Evolutionary conservation across 2,888 invertebrate genomes (phyloP), one percentile per base, ranked within the genome.

Genomic region (Miltochrista miniata): DNA sequence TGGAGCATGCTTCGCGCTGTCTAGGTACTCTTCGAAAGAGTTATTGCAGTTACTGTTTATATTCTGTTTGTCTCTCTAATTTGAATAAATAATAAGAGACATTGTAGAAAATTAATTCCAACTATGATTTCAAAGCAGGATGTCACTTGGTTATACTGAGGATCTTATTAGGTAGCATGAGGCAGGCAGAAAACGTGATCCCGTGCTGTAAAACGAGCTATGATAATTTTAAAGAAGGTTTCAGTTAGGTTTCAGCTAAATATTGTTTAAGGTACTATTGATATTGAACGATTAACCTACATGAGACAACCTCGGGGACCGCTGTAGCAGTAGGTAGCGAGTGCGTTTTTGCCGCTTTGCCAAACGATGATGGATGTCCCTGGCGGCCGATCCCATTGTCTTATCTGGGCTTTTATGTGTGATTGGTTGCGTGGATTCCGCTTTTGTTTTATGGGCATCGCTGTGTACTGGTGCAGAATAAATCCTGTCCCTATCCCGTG

Each of bases 301-400:
- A 24, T 5, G 5, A 24, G 15, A 30, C 12, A 30, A 37, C 13
- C 24, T 9, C 15, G 38, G 18, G n/a, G n/a, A n/a, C 33, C n/a
- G 31, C 12, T 11, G 11, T 14, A 29, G 7, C 13, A 3, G 34
- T 4, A 13, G 12, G 37, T 2, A 11, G 30, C 24, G 36, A 18
- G 8, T 10, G 24, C 38, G 54, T 42, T 54, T 54, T 67, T 54
- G 51, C 45, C 40, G 37, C 33, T 45, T 30, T 33, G 42, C 45
- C 51, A 59, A 67, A 70, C 60, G 68, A 68, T 68, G 68, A 68
- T 61, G 39, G 54, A 68, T 67, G 70, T 61, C 57, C 51, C 52
- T 15, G 40, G 59, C 41, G 64, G 45, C 42, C 56, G 24, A 43
- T 42, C 54, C 55, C 52, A 67, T 64, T 60, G 68, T 64, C 58